These are phyloP conservation scores for Sicus ferrugineus DNA, from an alignment of 2,888 invertebrate species.

Conservation along the genomic window DNA sequence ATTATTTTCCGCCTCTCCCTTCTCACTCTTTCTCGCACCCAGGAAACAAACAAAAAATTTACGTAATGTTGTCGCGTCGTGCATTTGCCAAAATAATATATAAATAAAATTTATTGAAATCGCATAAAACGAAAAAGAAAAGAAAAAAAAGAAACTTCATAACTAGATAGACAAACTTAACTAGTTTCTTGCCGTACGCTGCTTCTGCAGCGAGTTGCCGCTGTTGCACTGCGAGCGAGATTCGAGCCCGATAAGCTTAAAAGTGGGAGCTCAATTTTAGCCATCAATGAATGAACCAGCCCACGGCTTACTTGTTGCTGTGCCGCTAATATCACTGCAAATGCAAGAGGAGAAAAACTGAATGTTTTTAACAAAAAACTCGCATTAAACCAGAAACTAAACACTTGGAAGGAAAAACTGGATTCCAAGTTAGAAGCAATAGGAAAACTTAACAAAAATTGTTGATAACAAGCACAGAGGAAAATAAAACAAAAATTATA, in stretches of 20 bases:
- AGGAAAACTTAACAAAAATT: not conserved
- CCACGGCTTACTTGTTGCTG: slow-evolving; percentile 13
- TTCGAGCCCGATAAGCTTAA: slow-evolving; percentile 17
- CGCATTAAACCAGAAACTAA: slow-evolving; percentile 4
- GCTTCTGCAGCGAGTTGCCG: slow-evolving; percentile 21
- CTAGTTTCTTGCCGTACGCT: slow-evolving; percentile 10
- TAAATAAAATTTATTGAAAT: slow-evolving; percentile 20
- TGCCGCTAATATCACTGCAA: not conserved
- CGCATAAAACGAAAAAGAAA: slow-evolving; percentile 7
- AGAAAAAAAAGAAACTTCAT: not conserved
- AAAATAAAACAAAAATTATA: not conserved
- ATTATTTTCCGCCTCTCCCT: not conserved
- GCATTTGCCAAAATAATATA: slow-evolving; percentile 4
- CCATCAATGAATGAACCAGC: slow-evolving; percentile 28
- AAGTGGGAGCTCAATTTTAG: slow-evolving; percentile 26
- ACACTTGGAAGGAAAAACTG: slow-evolving; percentile 9
- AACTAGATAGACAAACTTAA: not conserved
- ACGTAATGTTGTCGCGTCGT: slow-evolving; percentile 9
- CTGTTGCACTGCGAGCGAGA: slow-evolving; percentile 10
- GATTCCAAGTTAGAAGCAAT: not conserved
- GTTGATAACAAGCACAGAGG: no score
- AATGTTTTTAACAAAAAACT: not conserved
- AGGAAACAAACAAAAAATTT: slow-evolving; percentile 7
- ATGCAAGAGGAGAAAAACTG: not conserved
- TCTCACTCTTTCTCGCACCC: not conserved